These are phyloP conservation scores for Hydractinia echinata DNA, from an alignment of 30 jellyfish, hydroid and myxozoan genomes.

Conservation along the genomic window DNA sequence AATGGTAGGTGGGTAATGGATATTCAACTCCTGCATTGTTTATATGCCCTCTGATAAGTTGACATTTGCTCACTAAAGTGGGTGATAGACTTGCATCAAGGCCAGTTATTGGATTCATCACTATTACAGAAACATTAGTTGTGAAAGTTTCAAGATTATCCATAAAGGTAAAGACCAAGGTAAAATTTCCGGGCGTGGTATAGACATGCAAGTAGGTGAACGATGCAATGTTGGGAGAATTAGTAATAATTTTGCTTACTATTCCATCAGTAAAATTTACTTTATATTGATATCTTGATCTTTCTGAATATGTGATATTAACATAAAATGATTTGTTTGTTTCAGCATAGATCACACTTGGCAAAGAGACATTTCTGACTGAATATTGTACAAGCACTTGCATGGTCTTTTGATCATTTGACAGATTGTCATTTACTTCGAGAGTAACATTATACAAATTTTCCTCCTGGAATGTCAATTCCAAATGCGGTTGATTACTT, in stretches of 20 bases:
- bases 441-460: constrained; percentile 30
- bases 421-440: constrained; percentile 41
- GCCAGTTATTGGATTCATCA: background rate
- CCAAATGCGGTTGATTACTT: constrained; percentile 2
- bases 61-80: background rate
- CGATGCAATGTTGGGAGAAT: background rate
- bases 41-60: background rate
- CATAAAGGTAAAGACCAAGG: background rate
- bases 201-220: background rate
- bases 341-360: background rate
- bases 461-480: constrained; percentile 31
- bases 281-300: background rate
- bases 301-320: background rate
- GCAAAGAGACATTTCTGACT: background rate
- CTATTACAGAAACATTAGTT: background rate
- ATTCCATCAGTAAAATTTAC: background rate
- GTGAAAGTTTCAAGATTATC: background rate
- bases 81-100: background rate
- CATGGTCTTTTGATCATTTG: constrained; percentile 6
- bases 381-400: constrained; percentile 40
- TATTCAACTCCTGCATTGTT: background rate
- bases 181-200: background rate
- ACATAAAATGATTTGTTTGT: background rate
- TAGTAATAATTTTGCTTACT: background rate
- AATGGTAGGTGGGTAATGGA: background rate